Base-by-base conservation (phyloP, 2,797 vertebrate species). In the Scleropages formosus region DNA sequence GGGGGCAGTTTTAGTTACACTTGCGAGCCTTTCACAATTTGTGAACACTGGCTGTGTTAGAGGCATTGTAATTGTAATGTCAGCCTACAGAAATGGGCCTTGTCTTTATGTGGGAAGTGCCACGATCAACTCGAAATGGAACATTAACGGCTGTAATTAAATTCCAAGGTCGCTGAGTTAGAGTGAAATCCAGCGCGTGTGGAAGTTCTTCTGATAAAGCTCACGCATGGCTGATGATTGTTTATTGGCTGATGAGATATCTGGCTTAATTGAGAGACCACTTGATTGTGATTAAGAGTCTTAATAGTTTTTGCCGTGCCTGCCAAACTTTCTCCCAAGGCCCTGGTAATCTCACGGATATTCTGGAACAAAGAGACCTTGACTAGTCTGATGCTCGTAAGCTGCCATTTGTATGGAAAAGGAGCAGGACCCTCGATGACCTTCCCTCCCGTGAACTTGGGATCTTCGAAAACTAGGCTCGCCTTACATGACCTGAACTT, bases 291-390 rank as follows among this genome's bases (percentile, higher is more conserved):
- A n/a, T n/a, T 49, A 22, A 68, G 11, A 49, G 49, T 68, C 39
- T 22, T 46, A 68, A 20, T 68, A n/a, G 46, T 22, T 46, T 49
- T 39, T 49, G 44, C 44, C 47, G 24, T 68, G n/a, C 65, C 46
- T 64, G 27, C 27, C 39, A 31, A 8, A 49, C 39, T 68, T 65
- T n/a, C n/a, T n/a, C n/a, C n/a, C n/a, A n/a, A 68, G 65, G 44
- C 68, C 65, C n/a, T n/a, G n/a, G n/a, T n/a, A n/a, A n/a, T n/a
- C n/a, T 49, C 68, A 49, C 49, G 39, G 46, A 49, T 68, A 22
- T 27, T 24, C 46, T 60, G 22, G 49, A 24, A 47, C 20, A 13
- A n/a, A n/a, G n/a, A n/a, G n/a, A n/a, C n/a, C 22, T 60, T 60
- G 20, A 60, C 20, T 51, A 46, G 51, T 68, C 15, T 49, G 10